Conservation (phyloP, 2,797 vertebrate species). For the Sebastes matsubarae region DNA sequence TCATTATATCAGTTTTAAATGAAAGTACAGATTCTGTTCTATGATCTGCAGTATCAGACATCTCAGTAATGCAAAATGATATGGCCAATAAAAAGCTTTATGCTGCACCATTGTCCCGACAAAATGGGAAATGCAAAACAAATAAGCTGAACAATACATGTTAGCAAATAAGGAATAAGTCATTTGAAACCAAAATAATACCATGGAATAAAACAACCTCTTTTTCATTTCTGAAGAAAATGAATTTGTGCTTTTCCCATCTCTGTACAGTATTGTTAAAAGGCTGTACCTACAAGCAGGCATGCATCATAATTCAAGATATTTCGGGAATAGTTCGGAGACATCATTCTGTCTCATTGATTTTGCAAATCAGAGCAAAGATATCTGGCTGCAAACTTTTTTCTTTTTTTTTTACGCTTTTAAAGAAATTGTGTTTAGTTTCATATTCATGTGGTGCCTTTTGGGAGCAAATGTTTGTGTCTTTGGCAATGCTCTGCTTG, state of each 20-base stretch:
- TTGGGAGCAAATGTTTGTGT: slow-evolving; percentile 9
- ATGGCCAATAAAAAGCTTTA: not conserved
- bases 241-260: not conserved
- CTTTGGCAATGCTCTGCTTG: not conserved
- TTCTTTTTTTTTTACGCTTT: not conserved
- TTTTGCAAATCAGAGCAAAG: slow-evolving; percentile 1
- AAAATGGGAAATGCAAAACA: not conserved
- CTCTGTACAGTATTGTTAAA: not conserved
- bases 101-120: not conserved
- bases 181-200: not conserved
- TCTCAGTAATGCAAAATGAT: not conserved
- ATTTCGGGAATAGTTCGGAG: slow-evolving; percentile 1
- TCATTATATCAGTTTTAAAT: slow-evolving; percentile 6
- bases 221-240: not conserved
- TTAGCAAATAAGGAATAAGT: not conserved
- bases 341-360: not conserved
- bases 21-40: not conserved
- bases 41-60: not conserved
- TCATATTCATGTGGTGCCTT: slow-evolving; percentile 7
- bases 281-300: not conserved
- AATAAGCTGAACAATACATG: not conserved
- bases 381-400: slow-evolving; percentile 1
- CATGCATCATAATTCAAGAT: not conserved
- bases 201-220: not conserved
- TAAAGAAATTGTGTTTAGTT: not conserved